A percentile compares a stretch with the other conserved stretches of the same genome.
Evolutionary conservation across 1,140 invertebrate species (phyloP).

Genomic region (Limonius californicus): DNA sequence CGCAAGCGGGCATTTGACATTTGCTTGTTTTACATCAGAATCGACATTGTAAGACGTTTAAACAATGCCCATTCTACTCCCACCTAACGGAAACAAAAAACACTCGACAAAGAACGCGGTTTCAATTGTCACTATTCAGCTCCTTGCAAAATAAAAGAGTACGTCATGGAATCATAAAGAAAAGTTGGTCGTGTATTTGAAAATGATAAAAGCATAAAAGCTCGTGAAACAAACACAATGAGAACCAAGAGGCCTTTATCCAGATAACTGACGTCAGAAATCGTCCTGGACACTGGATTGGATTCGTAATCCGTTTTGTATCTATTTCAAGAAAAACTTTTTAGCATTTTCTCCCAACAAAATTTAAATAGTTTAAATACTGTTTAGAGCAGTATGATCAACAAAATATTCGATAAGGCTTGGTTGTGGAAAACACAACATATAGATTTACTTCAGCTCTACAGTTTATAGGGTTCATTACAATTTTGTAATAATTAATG

Average conservation of each 20-base stretch:
- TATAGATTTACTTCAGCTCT: no score
- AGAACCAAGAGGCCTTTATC: conserved; percentile 42
- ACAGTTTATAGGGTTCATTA: no score
- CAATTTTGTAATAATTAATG: no score
- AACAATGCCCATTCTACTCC: conserved; percentile 41
- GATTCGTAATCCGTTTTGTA: conserved; percentile 16
- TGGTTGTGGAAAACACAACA: no score
- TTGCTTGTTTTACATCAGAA: conserved; percentile 38
- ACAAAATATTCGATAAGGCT: no score
- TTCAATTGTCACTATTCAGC: conserved; percentile 44
- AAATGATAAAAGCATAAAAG: conserved; percentile 44
- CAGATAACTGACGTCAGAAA: conserved; percentile 38
- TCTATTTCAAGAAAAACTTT: no score
- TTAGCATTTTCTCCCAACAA: no score
- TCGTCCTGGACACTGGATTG: conserved; percentile 34
- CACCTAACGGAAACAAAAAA: conserved; percentile 42
- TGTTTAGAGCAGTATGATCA: no score
- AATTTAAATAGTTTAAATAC: no score
- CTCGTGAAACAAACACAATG: conserved; percentile 43
- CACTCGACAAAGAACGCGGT: conserved; percentile 41
- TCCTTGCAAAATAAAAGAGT: conserved; percentile 41
- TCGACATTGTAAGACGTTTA: conserved; percentile 41
- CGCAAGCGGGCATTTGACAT: conserved; percentile 35
- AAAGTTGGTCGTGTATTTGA: conserved; percentile 35
- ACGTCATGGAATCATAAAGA: conserved; percentile 39